phyloP scores from a whole-genome alignment of 1,140 invertebrate species.

The Solenopsis invicta region DNA sequence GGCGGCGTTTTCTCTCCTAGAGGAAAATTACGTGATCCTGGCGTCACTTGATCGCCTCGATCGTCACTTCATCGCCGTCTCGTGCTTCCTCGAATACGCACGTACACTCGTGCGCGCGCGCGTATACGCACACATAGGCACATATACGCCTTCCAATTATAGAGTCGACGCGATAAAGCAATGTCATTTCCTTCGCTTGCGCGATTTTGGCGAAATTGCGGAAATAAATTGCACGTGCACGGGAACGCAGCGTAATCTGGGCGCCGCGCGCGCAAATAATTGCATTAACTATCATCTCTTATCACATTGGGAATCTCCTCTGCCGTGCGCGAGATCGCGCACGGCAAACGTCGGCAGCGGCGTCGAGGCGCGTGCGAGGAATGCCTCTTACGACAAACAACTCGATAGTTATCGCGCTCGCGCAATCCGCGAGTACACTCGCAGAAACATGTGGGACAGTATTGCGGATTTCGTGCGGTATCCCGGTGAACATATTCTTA shows the following conservation, averaged over 20 bases:
- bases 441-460: not conserved
- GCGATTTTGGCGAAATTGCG: not conserved
- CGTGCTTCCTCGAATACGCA: not conserved
- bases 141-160: not conserved
- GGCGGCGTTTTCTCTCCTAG: not conserved
- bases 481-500: too few relatives aligned
- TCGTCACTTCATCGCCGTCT: not conserved
- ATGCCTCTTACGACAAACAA: slow-evolving; percentile 3
- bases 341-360: not conserved
- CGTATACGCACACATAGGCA: not conserved
- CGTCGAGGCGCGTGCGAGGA: not conserved
- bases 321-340: not conserved
- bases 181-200: not conserved
- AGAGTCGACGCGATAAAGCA: not conserved
- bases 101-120: not conserved
- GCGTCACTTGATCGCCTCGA: not conserved
- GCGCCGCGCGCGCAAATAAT: slow-evolving; percentile 10
- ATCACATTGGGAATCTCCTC: slow-evolving; percentile 2
- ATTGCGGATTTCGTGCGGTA: not conserved
- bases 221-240: not conserved
- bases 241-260: not conserved
- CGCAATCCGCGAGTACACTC: not conserved
- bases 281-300: not conserved
- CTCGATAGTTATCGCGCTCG: not conserved
- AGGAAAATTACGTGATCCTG: not conserved